Conservation (phyloP, 1,140 invertebrate species). For the Drosophila kanapiae region DNA sequence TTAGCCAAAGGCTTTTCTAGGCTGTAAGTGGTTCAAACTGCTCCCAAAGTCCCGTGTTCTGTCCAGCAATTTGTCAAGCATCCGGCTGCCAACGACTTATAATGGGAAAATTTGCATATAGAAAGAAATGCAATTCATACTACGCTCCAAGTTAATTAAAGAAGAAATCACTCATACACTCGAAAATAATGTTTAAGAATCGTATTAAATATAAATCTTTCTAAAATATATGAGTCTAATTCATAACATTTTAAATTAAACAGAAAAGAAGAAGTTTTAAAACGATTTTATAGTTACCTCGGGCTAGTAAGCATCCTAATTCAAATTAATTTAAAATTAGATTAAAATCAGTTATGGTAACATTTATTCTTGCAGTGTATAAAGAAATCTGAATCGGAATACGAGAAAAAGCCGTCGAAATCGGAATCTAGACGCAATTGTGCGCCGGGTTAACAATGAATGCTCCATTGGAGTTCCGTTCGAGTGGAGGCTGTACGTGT, state of each 20-base stretch:
- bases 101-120: background rate
- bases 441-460: constrained; percentile 24
- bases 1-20: background rate
- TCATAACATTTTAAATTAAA: background rate
- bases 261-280: background rate
- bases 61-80: constrained; percentile 6
- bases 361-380: background rate
- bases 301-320: background rate
- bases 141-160: background rate
- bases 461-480: constrained; percentile 34
- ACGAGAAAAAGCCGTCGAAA: constrained; percentile 11
- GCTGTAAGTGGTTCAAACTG: constrained; percentile 1
- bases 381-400: background rate
- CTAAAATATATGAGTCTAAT: background rate
- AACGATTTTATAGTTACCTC: too few relatives aligned
- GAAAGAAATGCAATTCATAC: background rate
- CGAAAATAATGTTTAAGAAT: too few relatives aligned
- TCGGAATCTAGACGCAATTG: constrained; percentile 21
- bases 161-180: background rate
- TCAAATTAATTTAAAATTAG: too few relatives aligned
- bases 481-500: constrained; percentile 24
- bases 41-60: background rate
- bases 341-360: background rate
- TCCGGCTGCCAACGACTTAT: background rate
- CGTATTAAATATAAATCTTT: background rate